Evolutionary conservation across 2,888 invertebrate species (phyloP).

Genomic region (Helobdella robusta): DNA sequence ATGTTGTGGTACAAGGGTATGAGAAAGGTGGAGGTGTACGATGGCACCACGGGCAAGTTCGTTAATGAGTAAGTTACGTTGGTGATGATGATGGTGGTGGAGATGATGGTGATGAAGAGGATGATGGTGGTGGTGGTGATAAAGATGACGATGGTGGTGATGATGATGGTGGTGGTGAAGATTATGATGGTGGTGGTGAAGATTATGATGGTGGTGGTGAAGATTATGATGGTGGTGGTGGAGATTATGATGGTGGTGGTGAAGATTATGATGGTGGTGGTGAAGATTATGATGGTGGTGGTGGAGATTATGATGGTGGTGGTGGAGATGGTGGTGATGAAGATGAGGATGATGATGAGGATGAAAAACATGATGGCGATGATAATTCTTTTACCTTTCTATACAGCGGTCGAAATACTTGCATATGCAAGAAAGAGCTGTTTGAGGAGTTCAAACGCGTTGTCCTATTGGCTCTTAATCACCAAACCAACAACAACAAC

Average conservation of each 20-base stretch:
- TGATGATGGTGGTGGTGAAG: neutral
- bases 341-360: neutral
- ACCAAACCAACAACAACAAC: neutral
- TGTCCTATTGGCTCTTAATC: neutral
- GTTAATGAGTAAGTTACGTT: slow-evolving; percentile 12
- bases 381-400: neutral
- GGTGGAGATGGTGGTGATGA: neutral
- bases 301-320: no score
- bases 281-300: no score
- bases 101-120: neutral
- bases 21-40: slow-evolving; percentile 14
- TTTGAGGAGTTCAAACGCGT: slow-evolving; percentile 11
- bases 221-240: neutral
- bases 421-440: slow-evolving; percentile 14
- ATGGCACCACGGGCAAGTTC: slow-evolving; percentile 24
- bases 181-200: no score
- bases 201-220: neutral
- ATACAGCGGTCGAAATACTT: neutral
- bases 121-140: neutral
- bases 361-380: no score
- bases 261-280: no score
- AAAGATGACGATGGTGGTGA: neutral
- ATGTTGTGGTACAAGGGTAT: slow-evolving; percentile 14
- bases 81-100: neutral
- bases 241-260: neutral